Evolutionary conservation across 2,797 vertebrate species (phyloP), one percentile per base, ranked within the genome.

Genomic region (Knipowitschia caucasica): DNA sequence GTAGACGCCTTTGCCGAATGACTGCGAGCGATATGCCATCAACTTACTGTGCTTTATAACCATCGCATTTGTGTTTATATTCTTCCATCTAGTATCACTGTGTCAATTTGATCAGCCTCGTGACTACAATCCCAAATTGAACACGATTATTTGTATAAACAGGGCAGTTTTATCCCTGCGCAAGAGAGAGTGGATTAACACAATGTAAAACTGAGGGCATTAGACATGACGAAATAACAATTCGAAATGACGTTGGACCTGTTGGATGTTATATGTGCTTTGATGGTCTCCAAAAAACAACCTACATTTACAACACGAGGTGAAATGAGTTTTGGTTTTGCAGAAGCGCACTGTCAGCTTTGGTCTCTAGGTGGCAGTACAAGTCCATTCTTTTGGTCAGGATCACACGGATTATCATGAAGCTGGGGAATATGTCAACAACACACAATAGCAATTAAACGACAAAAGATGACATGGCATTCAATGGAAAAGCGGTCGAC

Each of bases 381-480:
- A 59, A 34, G 45, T 38, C 59, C 47, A 53, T 43, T n/a, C 9
- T 25, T 72, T 76, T 4, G 11, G 21, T 8, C 18, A 7, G 10
- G 31, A n/a, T 10, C 12, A n/a, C n/a, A 5, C 11, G 73, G 75
- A 81, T 87, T 81, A 81, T 54, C 64, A 51, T 33, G 65, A 42
- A n/a, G 27, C 36, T 47, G 67, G 34, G 54, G 33, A 36, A 53
- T 53, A 59, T 70, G 65, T 23, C 67, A 64, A 62, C 57, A n/a
- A 68, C 25, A 63, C 59, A 56, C 69, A 2, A 12, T 59, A 52
- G 65, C 47, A 57, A 44, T 23, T 23, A 23, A 23, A 20, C 11
- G 25, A 44, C 54, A 77, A 86, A n/a, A 26, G 56, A 85, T 86
- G 83, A 80, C 39, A 91, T 91, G 89, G 89, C 89, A 76, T 86